Conservation (phyloP, 2,888 invertebrate genomes). For the Scaptomyza tumidula region DNA sequence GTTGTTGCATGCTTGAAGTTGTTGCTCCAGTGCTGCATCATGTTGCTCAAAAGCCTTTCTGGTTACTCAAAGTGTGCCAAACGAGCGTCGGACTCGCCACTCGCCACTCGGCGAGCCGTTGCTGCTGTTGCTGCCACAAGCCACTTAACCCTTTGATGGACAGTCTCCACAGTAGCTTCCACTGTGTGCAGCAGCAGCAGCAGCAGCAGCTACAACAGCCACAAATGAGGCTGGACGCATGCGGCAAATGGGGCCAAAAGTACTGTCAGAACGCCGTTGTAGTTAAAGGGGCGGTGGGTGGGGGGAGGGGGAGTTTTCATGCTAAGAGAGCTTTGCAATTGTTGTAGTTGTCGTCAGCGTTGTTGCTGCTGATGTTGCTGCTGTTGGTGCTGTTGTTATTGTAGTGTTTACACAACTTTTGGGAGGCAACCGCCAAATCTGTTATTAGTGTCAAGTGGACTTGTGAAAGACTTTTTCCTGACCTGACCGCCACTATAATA, state of each 20-base stretch:
- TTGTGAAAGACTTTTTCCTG: constrained; percentile 66
- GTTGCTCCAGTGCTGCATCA: constrained; percentile 22
- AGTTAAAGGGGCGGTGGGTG: neutral
- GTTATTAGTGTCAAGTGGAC: constrained; percentile 78
- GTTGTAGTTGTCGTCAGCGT: constrained; percentile 1
- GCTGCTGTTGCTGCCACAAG: constrained; percentile 54
- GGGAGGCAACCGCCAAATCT: constrained; percentile 73
- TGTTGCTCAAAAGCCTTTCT: constrained; percentile 44
- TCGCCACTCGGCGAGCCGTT: neutral
- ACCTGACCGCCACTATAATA: constrained; percentile 52
- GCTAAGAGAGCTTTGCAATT: neutral
- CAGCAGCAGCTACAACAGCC: constrained; percentile 31
- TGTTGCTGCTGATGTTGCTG: constrained; percentile 25
- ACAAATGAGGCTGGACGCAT: constrained; percentile 57
- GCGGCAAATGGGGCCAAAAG: constrained; percentile 10
- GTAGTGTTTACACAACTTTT: constrained; percentile 73
- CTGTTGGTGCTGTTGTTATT: constrained; percentile 23
- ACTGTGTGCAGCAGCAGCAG: too few species aligned
- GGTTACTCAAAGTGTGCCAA: constrained; percentile 42
- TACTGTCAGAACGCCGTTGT: neutral
- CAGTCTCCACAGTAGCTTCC: constrained; percentile 40
- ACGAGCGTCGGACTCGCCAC: constrained; percentile 33
- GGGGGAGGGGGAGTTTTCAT: neutral
- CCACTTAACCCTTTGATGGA: constrained; percentile 75
- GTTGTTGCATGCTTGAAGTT: constrained; percentile 7